phyloP scores from a whole-genome alignment of 2,113 vertebrate genomes.

The Mustelus asterias region DNA sequence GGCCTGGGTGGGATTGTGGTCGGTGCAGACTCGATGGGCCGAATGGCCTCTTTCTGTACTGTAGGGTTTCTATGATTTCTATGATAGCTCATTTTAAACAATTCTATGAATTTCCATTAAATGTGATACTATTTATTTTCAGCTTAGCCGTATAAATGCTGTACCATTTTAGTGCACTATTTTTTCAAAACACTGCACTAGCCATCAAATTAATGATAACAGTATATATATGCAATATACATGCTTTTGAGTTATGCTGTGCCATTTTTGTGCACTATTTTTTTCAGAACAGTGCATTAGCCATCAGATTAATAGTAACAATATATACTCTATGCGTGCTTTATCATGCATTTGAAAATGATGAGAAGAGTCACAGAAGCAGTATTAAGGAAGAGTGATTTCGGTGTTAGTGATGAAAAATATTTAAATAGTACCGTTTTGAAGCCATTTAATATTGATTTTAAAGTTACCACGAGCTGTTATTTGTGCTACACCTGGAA shows the following conservation, averaged over 20 bases:
- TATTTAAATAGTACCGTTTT: background rate
- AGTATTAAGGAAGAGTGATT: background rate
- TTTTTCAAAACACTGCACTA: background rate
- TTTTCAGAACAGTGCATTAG: background rate
- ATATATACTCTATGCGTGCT: background rate
- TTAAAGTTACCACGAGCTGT: background rate
- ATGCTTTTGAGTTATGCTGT: background rate
- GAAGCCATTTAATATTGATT: background rate
- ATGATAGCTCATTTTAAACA: background rate
- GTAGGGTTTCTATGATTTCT: too few species aligned
- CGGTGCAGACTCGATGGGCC: too few species aligned
- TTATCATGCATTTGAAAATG: slow-evolving; percentile 1
- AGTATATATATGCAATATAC: background rate
- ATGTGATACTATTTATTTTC: background rate
- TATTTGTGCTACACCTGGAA: background rate
- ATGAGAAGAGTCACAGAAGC: background rate
- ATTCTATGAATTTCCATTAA: slow-evolving; percentile 9
- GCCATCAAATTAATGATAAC: background rate
- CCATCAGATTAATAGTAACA: background rate
- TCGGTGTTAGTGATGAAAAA: background rate
- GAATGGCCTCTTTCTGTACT: too few species aligned
- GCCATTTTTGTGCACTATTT: background rate
- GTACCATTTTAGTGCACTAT: slow-evolving; percentile 19
- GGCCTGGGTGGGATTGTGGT: too few species aligned
- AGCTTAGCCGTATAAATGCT: background rate